Evolutionary conservation across 2,888 invertebrate species (phyloP), one percentile per base, ranked within the genome.

Genomic region (Heliconius ethilla): DNA sequence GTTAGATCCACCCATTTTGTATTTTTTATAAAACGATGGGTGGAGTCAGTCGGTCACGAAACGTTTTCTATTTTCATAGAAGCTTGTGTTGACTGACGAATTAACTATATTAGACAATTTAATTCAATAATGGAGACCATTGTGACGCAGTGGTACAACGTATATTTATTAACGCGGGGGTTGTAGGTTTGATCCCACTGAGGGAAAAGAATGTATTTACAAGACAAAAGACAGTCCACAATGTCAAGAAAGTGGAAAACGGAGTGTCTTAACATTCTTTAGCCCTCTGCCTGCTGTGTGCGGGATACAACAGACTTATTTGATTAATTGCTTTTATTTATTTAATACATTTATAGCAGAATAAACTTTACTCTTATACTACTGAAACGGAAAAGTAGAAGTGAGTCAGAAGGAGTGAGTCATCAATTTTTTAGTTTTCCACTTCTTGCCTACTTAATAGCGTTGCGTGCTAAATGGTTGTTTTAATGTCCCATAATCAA

Each of bases 11-110:
- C 69, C 70, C 70, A 65, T 29, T 72, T 74, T 66, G 75, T 79
- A 77, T 78, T 75, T 77, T 80, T 74, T 75, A 74, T 78, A 75
- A 78, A 75, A 74, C 77, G 77, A 77, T 74, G 73, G 77, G 77
- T 74, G 73, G 77, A 59, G 77, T 29, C 67, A 45, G 29, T 74
- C 74, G 67, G 67, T 73, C 66, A 66, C 55, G 76, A 45, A 37
- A 74, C 40, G 22, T 10, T 45, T 27, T 45, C 62, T n/a, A 25
- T 37, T 63, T 63, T 45, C 18, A 74, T 40, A 13, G 37, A 73
- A 33, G n/a, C 29, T 22, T 27, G 33, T 70, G 70, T 27, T 55
- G 70, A 70, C 29, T 55, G 59, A 59, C 15, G 59, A 15, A 59
- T 70, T 70, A 70, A 70, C 13, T 51, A 51, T 29, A 55, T 51